These are phyloP conservation scores for Chiridota heheva DNA, from an alignment of 35 echinoderm and acorn worm genomes.

Conservation along the genomic window DNA sequence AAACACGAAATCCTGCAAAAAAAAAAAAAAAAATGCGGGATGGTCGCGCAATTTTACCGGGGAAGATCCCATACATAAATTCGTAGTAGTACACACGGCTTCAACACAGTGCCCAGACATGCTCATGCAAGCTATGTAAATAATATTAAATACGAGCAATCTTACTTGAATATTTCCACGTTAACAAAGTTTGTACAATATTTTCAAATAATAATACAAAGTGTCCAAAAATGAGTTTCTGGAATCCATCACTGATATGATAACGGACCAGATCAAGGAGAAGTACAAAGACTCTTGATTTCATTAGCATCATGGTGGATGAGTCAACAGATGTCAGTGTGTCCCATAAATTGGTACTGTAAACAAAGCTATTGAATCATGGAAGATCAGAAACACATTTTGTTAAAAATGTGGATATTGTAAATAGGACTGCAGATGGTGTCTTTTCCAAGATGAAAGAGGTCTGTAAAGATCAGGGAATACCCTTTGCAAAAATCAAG, in stretches of 20 bases:
- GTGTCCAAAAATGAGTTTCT: too few species aligned
- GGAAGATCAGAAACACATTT: conserved; percentile 27
- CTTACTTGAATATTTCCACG: too few species aligned
- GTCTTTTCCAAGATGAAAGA: conserved; percentile 34
- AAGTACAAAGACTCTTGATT: conserved; percentile 15
- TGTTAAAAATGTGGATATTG: conserved; percentile 14
- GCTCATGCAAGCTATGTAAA: too few species aligned
- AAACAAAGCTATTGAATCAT: conserved; percentile 30
- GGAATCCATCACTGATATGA: conserved; percentile 9
- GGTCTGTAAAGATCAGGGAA: conserved; percentile 29
- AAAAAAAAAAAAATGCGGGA: too few species aligned
- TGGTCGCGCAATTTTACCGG: too few species aligned
- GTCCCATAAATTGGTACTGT: conserved; percentile 11
- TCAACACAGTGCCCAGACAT: too few species aligned
- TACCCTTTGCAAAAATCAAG: conserved; percentile 1
- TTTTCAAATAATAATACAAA: too few species aligned
- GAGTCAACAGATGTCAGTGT: conserved; percentile 15
- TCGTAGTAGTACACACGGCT: too few species aligned
- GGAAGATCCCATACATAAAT: too few species aligned
- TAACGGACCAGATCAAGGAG: conserved; percentile 27
- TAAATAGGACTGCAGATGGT: conserved; percentile 22
- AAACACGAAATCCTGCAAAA: too few species aligned
- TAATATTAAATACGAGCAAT: too few species aligned
- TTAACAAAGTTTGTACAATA: too few species aligned
- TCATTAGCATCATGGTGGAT: conserved; percentile 34